Conservation (phyloP, 1,140 invertebrate species). For the Bombus confusus region DNA sequence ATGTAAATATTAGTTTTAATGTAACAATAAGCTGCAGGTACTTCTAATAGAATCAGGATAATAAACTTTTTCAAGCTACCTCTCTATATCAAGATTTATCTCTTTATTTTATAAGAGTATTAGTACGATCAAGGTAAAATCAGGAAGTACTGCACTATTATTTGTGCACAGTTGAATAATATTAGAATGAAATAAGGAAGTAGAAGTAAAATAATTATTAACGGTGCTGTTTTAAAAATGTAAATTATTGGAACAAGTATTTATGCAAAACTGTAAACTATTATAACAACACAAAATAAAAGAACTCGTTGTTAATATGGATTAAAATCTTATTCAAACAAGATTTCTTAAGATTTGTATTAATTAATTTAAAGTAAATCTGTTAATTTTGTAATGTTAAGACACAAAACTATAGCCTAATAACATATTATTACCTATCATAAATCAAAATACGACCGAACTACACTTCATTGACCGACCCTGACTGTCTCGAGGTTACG, state of each 20-base stretch:
- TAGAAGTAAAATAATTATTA: neutral
- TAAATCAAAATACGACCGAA: slow-evolving; percentile 20
- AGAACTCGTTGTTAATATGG: too few relatives aligned
- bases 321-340: too few relatives aligned
- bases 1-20: too few relatives aligned
- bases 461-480: slow-evolving; percentile 22
- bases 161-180: neutral
- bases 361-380: neutral
- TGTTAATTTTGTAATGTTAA: too few relatives aligned
- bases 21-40: too few relatives aligned
- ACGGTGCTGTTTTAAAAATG: neutral
- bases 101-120: neutral
- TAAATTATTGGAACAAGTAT: neutral
- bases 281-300: neutral
- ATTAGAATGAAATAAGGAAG: neutral
- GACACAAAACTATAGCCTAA: neutral
- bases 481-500: slow-evolving; percentile 30
- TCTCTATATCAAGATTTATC: neutral
- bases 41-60: neutral
- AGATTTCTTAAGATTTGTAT: neutral
- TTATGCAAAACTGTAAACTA: neutral
- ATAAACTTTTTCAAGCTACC: neutral
- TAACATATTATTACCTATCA: slow-evolving; percentile 19
- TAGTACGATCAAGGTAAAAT: neutral
- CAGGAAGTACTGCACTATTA: too few relatives aligned